Evolutionary conservation across 2,888 invertebrate genomes (phyloP).

Genomic region (Tetramorium bicarinatum): DNA sequence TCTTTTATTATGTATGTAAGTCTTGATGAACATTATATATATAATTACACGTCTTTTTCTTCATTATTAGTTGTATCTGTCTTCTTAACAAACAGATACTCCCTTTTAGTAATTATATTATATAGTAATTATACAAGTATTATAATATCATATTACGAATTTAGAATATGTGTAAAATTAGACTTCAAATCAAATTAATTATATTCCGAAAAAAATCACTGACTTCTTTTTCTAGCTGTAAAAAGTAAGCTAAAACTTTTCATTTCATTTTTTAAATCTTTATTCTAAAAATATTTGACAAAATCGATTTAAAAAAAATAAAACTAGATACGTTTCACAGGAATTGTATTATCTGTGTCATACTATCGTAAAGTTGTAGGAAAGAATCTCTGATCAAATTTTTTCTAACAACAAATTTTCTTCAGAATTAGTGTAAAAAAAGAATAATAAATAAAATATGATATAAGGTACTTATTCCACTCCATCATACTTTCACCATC

Average conservation of each 20-base stretch:
- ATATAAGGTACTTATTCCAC: neutral
- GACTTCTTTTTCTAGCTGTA: neutral
- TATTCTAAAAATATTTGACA: neutral
- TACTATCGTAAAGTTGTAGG: neutral
- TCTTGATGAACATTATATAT: neutral
- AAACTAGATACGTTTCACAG: neutral
- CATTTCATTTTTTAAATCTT: neutral
- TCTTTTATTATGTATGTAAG: neutral
- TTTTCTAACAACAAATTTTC: neutral
- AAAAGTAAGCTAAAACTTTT: neutral
- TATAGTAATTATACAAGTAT: neutral
- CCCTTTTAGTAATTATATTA: neutral
- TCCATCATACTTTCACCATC: neutral
- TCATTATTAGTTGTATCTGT: neutral
- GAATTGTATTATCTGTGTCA: too few species aligned
- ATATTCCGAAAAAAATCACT: neutral
- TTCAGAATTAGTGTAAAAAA: neutral
- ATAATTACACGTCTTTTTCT: neutral
- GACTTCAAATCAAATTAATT: neutral
- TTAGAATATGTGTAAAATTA: neutral
- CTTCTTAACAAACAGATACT: neutral
- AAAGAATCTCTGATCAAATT: neutral
- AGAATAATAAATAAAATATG: slow-evolving; percentile 6
- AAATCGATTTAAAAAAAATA: neutral
- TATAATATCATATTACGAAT: neutral